Evolutionary conservation across 1,140 invertebrate genomes (phyloP).

Genomic region (Zaprionus ghesquierei): DNA sequence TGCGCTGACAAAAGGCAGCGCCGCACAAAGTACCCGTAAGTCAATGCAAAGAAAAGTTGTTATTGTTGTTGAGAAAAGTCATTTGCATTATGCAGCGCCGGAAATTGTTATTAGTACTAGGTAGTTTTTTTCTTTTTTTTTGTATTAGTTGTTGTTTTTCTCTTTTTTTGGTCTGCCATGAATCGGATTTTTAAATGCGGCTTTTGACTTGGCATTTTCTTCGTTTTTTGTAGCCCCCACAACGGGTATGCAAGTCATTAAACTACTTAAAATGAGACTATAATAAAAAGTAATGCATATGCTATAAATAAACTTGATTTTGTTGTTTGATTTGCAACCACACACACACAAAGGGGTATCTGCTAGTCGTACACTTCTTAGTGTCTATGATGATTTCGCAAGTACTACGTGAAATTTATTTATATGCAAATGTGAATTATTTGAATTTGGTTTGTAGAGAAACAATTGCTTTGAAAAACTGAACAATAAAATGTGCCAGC

Average conservation of each 20-base stretch:
- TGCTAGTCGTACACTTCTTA: background rate
- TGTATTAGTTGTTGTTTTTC: slow-evolving; percentile 8
- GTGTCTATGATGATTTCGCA: slow-evolving; percentile 12
- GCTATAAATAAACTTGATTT: background rate
- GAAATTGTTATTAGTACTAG: slow-evolving; percentile 76
- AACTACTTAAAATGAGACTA: background rate
- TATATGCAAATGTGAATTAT: slow-evolving; percentile 69
- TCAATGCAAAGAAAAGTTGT: slow-evolving; percentile 70
- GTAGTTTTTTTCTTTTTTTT: slow-evolving; percentile 40
- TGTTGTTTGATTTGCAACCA: no score
- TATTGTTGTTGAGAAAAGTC: slow-evolving; percentile 65
- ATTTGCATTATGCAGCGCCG: slow-evolving; percentile 76
- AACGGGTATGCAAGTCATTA: background rate
- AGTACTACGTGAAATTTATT: slow-evolving; percentile 69
- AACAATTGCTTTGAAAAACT: slow-evolving; percentile 29
- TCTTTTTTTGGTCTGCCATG: slow-evolving; percentile 50
- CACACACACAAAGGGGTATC: background rate
- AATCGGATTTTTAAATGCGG: slow-evolving; percentile 74
- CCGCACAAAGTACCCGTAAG: slow-evolving; percentile 42
- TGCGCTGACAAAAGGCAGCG: slow-evolving; percentile 41
- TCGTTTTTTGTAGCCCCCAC: slow-evolving; percentile 1
- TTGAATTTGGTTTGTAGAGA: slow-evolving; percentile 41
- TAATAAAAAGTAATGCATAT: background rate
- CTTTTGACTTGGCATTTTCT: slow-evolving; percentile 62
- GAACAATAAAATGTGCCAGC: slow-evolving; percentile 69